A percentile compares a stretch with the other conserved stretches of the same genome.
These are phyloP conservation scores for Ctenochaetus hawaiiensis DNA, from an alignment of 2,797 vertebrate species.

Conservation along the genomic window DNA sequence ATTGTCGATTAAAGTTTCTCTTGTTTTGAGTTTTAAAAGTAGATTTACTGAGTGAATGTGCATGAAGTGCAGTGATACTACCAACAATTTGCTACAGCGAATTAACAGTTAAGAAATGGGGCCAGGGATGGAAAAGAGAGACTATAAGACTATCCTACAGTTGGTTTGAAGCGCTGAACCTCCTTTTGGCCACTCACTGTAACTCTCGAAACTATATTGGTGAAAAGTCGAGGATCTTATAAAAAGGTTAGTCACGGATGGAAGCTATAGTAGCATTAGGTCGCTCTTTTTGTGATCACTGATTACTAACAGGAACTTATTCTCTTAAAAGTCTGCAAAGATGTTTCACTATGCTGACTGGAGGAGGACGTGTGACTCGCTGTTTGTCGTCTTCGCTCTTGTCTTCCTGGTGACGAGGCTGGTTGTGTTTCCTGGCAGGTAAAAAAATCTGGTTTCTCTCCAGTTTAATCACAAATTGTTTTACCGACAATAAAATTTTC, in stretches of 20 bases:
- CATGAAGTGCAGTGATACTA: too few species aligned
- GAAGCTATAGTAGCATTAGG: neutral
- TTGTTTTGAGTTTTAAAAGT: too few species aligned
- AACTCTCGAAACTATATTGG: neutral
- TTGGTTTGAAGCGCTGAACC: too few species aligned
- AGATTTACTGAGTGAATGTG: too few species aligned
- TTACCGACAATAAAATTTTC: neutral
- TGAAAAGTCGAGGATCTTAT: neutral
- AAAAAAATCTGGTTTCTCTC: conserved; percentile 24
- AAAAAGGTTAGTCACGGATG: neutral
- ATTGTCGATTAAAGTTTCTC: too few species aligned
- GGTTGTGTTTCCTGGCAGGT: conserved; percentile 90
- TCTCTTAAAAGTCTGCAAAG: conserved; percentile 87
- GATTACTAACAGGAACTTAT: conserved; percentile 12
- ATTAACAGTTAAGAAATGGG: too few species aligned
- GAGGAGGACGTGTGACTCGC: conserved; percentile 86
- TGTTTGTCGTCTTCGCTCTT: conserved; percentile 89
- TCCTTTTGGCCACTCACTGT: too few species aligned
- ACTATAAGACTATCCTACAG: too few species aligned
- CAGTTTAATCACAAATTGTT: neutral
- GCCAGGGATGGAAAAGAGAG: too few species aligned
- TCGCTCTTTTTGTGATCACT: neutral
- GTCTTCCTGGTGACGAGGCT: conserved; percentile 91
- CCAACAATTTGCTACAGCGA: too few species aligned
- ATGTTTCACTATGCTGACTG: conserved; percentile 92